Base-by-base conservation (phyloP, 2,888 invertebrate species). In the Phortica okadai region DNA sequence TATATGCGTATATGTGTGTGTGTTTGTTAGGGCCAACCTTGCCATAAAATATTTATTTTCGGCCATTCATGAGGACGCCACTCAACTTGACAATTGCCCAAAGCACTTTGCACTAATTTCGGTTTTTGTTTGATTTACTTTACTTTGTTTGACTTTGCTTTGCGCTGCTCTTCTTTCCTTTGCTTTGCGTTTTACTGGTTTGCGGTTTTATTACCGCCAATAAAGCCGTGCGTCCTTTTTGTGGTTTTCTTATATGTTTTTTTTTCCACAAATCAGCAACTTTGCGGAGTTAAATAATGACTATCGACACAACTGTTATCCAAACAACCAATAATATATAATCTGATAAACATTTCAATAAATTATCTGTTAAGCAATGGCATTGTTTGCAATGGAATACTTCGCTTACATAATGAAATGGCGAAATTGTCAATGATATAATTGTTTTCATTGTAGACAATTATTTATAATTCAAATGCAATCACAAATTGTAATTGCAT, bases 171-270 rank as follows among this genome's bases (percentile, higher is more conserved):
- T 11, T 2, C 14, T 50, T 50, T 14, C 4, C 50, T 62, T 16
- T 62, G 62, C 8, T 62, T 21, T 62, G 11, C 21, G 7, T 6
- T 62, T 62, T 8, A 7, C 25, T 11, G 7, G 10, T 62, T 62
- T 8, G 25, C 25, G 25, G 8, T 42, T 16, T n/a, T 44, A 42
- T 42, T 14, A 44, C 16, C 45, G 44, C 6, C 67, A 67, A 67
- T 67, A 67, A 67, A 67, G 42, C 44, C 16, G 44, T 44, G 42
- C 44, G 44, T 14, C 67, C 10, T 67, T 67, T 11, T 21, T 62
- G 62, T 11, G 62, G 62, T 25, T 25, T 25, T 11, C 25, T 62
- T 21, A 21, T 21, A 21, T 21, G 21, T 21, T 21, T 62, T 50
- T 8, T 50, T 50, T 50, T 6, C 50, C 14, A 50, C 2, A 50